These are phyloP conservation scores for Pterophyllum scalare DNA, from an alignment of 2,113 vertebrate species.

Conservation along the genomic window DNA sequence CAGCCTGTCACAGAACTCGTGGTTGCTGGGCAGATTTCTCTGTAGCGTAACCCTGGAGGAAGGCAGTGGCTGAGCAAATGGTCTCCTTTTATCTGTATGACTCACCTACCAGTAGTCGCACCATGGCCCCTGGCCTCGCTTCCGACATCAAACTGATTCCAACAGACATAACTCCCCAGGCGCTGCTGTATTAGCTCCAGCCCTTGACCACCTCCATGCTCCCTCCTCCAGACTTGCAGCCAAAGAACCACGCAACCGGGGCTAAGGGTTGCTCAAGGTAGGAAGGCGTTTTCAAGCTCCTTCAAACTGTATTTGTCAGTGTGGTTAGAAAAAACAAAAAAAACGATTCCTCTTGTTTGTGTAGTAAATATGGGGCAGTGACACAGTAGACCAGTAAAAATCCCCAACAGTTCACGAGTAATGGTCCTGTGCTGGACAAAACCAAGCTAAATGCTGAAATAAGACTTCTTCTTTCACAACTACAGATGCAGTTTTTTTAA, in stretches of 20 bases:
- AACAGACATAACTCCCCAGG: conserved; percentile 61
- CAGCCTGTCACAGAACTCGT: neutral
- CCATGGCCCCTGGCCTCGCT: conserved; percentile 41
- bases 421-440: neutral
- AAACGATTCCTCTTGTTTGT: neutral
- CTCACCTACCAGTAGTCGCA: conserved; percentile 56
- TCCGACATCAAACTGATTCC: conserved; percentile 64
- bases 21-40: conserved; percentile 59
- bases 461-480: neutral
- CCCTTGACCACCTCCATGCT: conserved; percentile 4
- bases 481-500: neutral
- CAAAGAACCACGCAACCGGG: conserved; percentile 37
- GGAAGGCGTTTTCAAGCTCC: conserved; percentile 18
- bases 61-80: conserved; percentile 51
- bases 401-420: conserved; percentile 26
- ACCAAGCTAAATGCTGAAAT: neutral
- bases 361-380: neutral
- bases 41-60: conserved; percentile 33
- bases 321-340: neutral
- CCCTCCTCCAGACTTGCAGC: conserved; percentile 15
- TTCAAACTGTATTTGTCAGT: conserved; percentile 20
- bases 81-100: conserved; percentile 54
- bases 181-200: conserved; percentile 38
- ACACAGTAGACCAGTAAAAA: conserved; percentile 12
- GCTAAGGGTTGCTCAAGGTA: conserved; percentile 36